Evolutionary conservation across 2,888 invertebrate species (phyloP).

Genomic region (Conistra vaccinii): DNA sequence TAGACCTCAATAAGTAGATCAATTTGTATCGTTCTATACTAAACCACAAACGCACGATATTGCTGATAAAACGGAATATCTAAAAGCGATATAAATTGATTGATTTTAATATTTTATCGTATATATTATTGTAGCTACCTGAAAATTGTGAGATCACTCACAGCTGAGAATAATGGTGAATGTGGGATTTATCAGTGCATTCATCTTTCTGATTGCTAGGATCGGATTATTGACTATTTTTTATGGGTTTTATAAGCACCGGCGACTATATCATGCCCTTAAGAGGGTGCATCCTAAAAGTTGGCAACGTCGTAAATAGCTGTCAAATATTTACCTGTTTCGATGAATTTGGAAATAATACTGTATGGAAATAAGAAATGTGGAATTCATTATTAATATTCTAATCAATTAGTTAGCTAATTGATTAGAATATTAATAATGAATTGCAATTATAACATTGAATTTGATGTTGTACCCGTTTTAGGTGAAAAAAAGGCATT

Average conservation of each 20-base stretch:
- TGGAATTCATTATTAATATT: no score
- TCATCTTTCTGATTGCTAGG: background rate
- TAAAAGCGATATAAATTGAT: slow-evolving; percentile 32
- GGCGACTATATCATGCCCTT: background rate
- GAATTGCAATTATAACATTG: no score
- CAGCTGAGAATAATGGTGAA: background rate
- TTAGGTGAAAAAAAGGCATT: no score
- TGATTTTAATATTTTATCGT: slow-evolving; percentile 33
- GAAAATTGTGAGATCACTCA: background rate
- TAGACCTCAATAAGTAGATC: slow-evolving; percentile 40
- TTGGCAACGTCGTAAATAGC: no score
- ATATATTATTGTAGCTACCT: background rate
- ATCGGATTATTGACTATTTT: background rate
- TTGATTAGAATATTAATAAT: no score
- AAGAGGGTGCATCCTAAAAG: no score
- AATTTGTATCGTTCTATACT: slow-evolving; percentile 50
- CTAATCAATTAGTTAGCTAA: no score
- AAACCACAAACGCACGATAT: slow-evolving; percentile 44
- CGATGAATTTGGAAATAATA: no score
- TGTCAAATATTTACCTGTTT: no score
- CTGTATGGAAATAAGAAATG: no score
- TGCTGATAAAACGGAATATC: slow-evolving; percentile 35
- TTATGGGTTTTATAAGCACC: background rate
- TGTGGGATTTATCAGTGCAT: background rate
- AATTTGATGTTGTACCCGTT: no score